Base-by-base conservation (phyloP, 2,888 invertebrate species). In the Falcaria lacertinaria region DNA sequence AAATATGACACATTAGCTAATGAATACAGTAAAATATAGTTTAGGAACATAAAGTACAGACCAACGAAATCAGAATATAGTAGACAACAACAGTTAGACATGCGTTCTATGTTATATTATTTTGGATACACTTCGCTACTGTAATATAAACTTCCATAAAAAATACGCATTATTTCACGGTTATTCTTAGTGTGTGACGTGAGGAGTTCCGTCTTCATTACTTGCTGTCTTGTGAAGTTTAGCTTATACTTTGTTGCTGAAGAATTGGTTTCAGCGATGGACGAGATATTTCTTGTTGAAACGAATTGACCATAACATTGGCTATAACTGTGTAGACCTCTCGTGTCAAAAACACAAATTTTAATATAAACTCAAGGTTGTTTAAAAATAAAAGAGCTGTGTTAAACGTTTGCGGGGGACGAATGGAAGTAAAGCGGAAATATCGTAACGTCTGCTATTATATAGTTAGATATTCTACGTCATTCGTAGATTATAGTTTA, bases 321-420 rank as follows among this genome's bases (percentile, higher is more conserved):
- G 38, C 50, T 44, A 46, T 28, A 8, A n/a, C 16, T 5, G 50
- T 48, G 51, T 47, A 48, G 52, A 50, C 45, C 42, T 16, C 28
- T 16, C 43, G 47, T 57, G 65, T 65, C 63, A 59, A 62, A 58
- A 60, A 52, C 54, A 52, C 37, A 34, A 46, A 63, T 57, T 59
- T 48, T 57, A 49, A 64, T 60, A 56, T 59, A 57, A 51, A 51
- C 56, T 69, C 64, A 69, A 73, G 72, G 70, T 73, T 54, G 55
- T 60, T 57, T 63, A 70, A 72, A 74, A 72, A 71, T 72, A 72
- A 65, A 57, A 51, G 39, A 54, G 54, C 53, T 49, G 51, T 52
- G 56, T 55, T 54, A 52, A 60, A 51, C 58, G 60, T 59, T 60
- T 50, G 61, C 58, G 57, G 62, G 56, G 63, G 62, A 64, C 59